phyloP scores from a whole-genome alignment of 2,888 invertebrate species.

The Tenthredo notha region DNA sequence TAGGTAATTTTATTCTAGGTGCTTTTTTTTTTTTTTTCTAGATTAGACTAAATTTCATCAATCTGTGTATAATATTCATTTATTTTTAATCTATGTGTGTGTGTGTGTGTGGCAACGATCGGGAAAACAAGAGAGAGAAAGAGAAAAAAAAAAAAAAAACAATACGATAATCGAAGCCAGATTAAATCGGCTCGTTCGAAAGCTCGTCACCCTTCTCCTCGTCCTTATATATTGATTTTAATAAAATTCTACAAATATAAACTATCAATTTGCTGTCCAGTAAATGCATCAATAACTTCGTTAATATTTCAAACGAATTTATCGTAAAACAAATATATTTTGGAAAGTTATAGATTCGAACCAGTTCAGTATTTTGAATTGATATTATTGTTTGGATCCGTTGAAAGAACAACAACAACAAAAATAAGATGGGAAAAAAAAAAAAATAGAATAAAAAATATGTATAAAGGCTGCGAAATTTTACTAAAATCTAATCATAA shows the following conservation, averaged over 20 bases:
- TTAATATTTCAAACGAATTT: too few species aligned
- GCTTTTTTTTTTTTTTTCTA: neutral
- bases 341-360: too few species aligned
- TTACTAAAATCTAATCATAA: neutral
- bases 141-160: neutral
- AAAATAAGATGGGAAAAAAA: too few species aligned
- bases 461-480: neutral
- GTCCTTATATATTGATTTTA: neutral
- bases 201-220: neutral
- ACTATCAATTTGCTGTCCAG: too few species aligned
- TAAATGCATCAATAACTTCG: too few species aligned
- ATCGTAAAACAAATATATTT: too few species aligned
- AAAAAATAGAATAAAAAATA: neutral
- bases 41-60: conserved; percentile 9
- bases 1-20: conserved; percentile 22
- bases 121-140: too few species aligned
- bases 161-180: neutral
- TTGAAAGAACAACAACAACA: neutral
- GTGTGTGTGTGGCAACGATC: neutral
- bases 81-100: neutral
- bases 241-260: neutral
- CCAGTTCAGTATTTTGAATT: too few species aligned
- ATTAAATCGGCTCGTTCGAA: neutral
- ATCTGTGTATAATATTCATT: neutral
- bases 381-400: neutral